phyloP scores from a whole-genome alignment of 2,888 invertebrate species.

The Mystacides longicornis region DNA sequence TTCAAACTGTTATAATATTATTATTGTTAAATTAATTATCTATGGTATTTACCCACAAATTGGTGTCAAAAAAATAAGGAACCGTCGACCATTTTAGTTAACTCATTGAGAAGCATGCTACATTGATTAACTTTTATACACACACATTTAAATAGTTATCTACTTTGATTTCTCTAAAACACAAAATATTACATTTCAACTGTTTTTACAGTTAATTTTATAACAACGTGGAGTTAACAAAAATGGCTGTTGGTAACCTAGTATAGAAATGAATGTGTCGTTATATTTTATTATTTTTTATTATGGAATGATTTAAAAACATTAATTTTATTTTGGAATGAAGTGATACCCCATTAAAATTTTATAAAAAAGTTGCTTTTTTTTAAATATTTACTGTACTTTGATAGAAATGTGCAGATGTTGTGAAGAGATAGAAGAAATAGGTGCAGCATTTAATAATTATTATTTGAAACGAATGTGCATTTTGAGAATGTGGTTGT shows the following conservation, averaged over 20 bases:
- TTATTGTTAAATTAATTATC: background rate
- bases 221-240: background rate
- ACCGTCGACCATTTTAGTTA: background rate
- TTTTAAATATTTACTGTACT: background rate
- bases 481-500: too few relatives aligned
- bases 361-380: background rate
- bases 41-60: background rate
- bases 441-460: too few relatives aligned
- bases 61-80: background rate
- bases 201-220: background rate
- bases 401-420: too few relatives aligned
- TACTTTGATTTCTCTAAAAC: background rate
- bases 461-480: too few relatives aligned
- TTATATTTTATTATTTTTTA: background rate
- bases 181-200: background rate
- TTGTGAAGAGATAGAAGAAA: too few relatives aligned
- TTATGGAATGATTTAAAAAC: background rate
- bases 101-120: background rate
- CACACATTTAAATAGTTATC: background rate
- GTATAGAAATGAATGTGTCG: background rate
- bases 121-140: background rate
- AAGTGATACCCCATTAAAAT: background rate
- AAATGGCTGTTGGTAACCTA: background rate
- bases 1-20: background rate
- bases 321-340: background rate